Evolutionary conservation across 1,140 invertebrate genomes (phyloP).

Genomic region (Riptortus pedestris): DNA sequence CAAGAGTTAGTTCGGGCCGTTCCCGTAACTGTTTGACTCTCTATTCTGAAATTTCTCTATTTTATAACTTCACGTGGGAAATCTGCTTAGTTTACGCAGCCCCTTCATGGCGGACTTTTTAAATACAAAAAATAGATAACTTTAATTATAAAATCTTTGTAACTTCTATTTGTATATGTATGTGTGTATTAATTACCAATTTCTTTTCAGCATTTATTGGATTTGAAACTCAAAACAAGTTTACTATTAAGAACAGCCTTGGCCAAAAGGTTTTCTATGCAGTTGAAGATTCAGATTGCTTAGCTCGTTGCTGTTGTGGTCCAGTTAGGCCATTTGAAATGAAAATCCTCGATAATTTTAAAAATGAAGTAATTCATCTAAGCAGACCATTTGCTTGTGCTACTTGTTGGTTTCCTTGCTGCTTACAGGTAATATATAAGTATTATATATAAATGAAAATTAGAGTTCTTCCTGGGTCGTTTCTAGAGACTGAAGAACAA

Average conservation of each 20-base stretch:
- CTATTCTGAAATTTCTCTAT: too few species aligned
- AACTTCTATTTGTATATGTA: too few species aligned
- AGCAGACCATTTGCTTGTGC: slow-evolving; percentile 64
- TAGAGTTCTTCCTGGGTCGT: too few species aligned
- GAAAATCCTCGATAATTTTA: slow-evolving; percentile 66
- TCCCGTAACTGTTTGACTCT: too few species aligned
- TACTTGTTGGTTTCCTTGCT: slow-evolving; percentile 72
- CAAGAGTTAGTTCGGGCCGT: too few species aligned
- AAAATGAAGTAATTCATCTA: slow-evolving; percentile 61
- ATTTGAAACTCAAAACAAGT: slow-evolving; percentile 87
- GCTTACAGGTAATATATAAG: slow-evolving; percentile 53
- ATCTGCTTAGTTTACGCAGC: too few species aligned
- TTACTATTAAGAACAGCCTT: slow-evolving; percentile 61
- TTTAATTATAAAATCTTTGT: too few species aligned
- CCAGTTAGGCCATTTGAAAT: slow-evolving; percentile 70
- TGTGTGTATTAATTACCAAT: slow-evolving; percentile 16
- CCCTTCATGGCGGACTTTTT: too few species aligned
- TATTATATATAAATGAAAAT: too few species aligned
- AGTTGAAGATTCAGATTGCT: slow-evolving; percentile 70
- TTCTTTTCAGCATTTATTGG: slow-evolving; percentile 54
- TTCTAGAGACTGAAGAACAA: too few species aligned
- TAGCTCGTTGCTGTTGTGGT: slow-evolving; percentile 67
- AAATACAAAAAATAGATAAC: too few species aligned
- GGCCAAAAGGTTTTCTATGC: slow-evolving; percentile 77
- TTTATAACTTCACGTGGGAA: too few species aligned